Conservation (phyloP, 2,888 invertebrate genomes). For the Ichneumon xanthorius region DNA sequence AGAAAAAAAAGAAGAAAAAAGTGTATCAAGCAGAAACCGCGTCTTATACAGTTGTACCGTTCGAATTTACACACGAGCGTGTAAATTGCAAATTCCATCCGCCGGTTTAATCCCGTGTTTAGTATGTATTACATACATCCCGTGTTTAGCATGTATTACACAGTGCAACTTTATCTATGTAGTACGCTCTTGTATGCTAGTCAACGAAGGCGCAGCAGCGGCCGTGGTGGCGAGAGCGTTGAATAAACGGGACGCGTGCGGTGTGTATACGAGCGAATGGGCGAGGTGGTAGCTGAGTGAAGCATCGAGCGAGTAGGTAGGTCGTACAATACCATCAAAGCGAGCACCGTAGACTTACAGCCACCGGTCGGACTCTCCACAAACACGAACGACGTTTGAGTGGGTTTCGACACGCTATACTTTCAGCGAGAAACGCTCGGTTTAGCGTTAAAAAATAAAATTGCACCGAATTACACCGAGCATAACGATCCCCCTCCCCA, state of each 20-base stretch:
- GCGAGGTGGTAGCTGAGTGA: conserved; percentile 33
- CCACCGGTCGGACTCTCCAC: background rate
- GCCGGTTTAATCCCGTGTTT: background rate
- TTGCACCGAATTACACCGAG: background rate
- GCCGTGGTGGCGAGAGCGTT: conserved; percentile 24
- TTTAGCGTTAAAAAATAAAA: background rate
- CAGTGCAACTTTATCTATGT: background rate
- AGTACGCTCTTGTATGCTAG: conserved; percentile 20
- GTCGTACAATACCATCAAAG: conserved; percentile 41
- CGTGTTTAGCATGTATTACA: conserved; percentile 12
- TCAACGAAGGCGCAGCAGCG: conserved; percentile 31
- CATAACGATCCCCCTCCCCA: background rate
- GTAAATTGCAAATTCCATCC: conserved; percentile 3
- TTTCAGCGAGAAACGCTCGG: conserved; percentile 1
- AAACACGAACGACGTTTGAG: conserved; percentile 5
- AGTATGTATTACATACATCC: background rate
- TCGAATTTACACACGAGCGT: conserved; percentile 4
- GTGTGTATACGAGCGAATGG: conserved; percentile 52
- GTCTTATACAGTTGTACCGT: background rate
- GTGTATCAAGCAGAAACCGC: background rate
- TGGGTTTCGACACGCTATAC: conserved; percentile 31
- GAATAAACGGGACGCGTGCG: conserved; percentile 49
- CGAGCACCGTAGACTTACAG: background rate
- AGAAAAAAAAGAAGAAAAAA: background rate
- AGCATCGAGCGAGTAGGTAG: conserved; percentile 52